Percentiles rank a stretch among this genome's conserved stretches.
Conservation (phyloP, 2,113 vertebrate genomes). For the Gymnocephalus cernua region DNA sequence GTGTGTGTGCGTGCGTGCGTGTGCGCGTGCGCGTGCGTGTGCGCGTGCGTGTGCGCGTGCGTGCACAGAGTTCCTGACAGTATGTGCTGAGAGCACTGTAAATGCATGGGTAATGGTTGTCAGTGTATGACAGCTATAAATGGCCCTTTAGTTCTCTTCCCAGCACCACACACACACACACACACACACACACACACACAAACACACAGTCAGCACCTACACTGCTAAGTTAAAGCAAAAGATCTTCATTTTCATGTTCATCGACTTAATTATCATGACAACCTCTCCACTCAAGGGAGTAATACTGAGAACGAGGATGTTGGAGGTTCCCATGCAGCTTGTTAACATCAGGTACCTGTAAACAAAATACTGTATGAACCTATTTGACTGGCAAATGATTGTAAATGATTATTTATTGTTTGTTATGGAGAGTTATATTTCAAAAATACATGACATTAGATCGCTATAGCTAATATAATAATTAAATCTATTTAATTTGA, state of each 20-base stretch:
- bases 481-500: too few species aligned
- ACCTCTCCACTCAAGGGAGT: conserved; percentile 42
- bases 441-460: background rate
- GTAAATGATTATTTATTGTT: conserved; percentile 28
- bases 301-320: conserved; percentile 29
- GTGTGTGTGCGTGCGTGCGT: too few species aligned
- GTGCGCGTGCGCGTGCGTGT: background rate
- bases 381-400: conserved; percentile 20
- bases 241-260: conserved; percentile 66
- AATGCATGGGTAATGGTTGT: conserved; percentile 97
- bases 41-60: conserved; percentile 16
- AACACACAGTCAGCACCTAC: background rate
- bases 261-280: conserved; percentile 64
- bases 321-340: conserved; percentile 48
- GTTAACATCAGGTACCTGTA: conserved; percentile 36
- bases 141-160: conserved; percentile 93
- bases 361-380: conserved; percentile 24
- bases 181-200: background rate
- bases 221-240: conserved; percentile 28
- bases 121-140: conserved; percentile 97
- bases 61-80: conserved; percentile 88
- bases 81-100: conserved; percentile 94
- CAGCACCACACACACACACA: conserved; percentile 51
- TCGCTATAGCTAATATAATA: background rate
- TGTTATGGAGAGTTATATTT: conserved; percentile 16